Conservation (phyloP, 2,113 vertebrate genomes). For the Strix aluco region DNA sequence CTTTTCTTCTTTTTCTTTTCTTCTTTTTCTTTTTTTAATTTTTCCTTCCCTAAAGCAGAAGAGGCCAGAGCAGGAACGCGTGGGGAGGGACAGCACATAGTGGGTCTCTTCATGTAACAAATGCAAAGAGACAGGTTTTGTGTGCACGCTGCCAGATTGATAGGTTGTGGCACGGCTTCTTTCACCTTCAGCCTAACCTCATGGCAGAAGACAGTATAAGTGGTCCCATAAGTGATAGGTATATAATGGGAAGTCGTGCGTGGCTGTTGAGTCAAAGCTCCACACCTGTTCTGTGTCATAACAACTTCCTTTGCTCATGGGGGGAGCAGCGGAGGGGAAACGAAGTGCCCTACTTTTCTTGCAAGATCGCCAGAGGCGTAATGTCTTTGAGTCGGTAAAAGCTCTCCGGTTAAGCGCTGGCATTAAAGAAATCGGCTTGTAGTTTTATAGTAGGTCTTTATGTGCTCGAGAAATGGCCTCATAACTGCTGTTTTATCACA, state of each 20-base stretch:
- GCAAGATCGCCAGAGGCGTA: not conserved
- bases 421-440: not conserved
- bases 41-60: not conserved
- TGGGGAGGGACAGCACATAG: not conserved
- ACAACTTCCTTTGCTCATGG: not conserved
- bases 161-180: slow-evolving; percentile 31
- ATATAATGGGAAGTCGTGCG: slow-evolving; percentile 1
- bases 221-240: slow-evolving; percentile 2
- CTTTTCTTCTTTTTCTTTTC: not conserved
- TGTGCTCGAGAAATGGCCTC: not conserved
- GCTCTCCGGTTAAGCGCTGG: not conserved
- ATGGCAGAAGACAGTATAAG: not conserved
- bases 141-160: not conserved
- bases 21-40: not conserved
- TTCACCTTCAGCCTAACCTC: slow-evolving; percentile 19
- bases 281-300: slow-evolving; percentile 58
- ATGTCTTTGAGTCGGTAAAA: slow-evolving; percentile 13
- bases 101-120: not conserved
- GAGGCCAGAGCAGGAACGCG: not conserved
- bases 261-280: slow-evolving; percentile 36
- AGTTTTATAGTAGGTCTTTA: not conserved
- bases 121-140: slow-evolving; percentile 29
- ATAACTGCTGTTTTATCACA: not conserved
- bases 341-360: not conserved
- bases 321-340: not conserved